These are phyloP conservation scores for Hemicrepidius hirtus DNA, from an alignment of 2,888 invertebrate genomes.

Conservation along the genomic window DNA sequence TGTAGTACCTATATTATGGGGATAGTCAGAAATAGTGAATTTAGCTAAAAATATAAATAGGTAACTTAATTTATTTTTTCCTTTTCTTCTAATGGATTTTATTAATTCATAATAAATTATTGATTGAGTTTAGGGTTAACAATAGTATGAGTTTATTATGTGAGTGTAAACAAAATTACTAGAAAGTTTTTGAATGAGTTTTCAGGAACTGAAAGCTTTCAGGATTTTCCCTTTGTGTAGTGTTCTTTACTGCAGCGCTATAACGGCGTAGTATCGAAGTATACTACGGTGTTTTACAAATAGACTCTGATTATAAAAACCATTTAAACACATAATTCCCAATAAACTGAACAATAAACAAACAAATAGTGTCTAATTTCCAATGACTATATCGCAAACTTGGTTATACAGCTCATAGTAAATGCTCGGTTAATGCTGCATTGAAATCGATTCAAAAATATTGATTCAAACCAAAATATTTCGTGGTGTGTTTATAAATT, in stretches of 20 bases:
- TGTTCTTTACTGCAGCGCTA: constrained; percentile 61
- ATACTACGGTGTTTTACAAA: constrained; percentile 64
- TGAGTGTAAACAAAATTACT: neutral
- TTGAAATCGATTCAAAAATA: constrained; percentile 67
- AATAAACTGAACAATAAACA: constrained; percentile 47
- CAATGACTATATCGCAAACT: neutral
- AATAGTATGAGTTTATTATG: neutral
- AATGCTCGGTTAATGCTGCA: constrained; percentile 45
- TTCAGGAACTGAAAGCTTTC: constrained; percentile 12
- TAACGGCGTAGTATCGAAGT: constrained; percentile 64
- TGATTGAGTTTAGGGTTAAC: neutral
- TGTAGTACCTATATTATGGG: no score
- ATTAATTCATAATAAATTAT: no score
- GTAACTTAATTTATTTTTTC: no score
- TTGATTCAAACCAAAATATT: constrained; percentile 62
- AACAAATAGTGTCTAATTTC: constrained; percentile 39
- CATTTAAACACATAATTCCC: constrained; percentile 47
- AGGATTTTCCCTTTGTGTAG: constrained; percentile 60
- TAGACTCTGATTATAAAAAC: constrained; percentile 62
- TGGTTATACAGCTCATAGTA: constrained; percentile 8
- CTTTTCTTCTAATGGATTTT: no score
- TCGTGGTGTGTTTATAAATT: constrained; percentile 51
- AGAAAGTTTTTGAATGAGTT: neutral
- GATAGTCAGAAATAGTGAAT: no score
- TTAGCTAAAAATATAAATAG: no score